A percentile compares a stretch with the other conserved stretches of the same genome.
These are phyloP conservation scores for Theristicus caerulescens DNA, from an alignment of 2,113 vertebrate species.

Conservation along the genomic window DNA sequence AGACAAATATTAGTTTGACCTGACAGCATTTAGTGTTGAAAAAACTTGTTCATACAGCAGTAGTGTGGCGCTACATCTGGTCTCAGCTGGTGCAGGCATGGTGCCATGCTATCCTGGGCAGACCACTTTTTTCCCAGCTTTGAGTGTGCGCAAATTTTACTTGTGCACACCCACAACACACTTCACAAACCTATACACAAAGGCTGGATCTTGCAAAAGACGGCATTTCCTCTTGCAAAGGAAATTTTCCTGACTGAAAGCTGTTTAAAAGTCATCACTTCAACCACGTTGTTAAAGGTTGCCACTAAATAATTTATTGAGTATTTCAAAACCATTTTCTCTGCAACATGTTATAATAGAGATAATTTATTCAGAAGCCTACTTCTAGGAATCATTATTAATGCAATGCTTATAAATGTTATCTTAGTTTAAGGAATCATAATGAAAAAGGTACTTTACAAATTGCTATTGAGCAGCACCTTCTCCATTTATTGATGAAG, in stretches of 20 bases:
- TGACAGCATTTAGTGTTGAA: neutral
- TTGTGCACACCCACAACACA: neutral
- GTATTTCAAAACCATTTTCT: neutral
- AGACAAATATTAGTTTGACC: neutral
- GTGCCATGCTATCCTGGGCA: neutral
- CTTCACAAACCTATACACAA: neutral
- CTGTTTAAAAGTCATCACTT: conserved; percentile 7
- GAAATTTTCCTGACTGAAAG: neutral
- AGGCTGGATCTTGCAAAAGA: neutral
- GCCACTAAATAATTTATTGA: conserved; percentile 13
- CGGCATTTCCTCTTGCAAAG: neutral
- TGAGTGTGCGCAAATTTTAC: neutral
- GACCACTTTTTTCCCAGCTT: neutral
- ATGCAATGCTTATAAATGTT: conserved; percentile 8
- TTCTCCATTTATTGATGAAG: conserved; percentile 57
- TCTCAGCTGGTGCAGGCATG: neutral
- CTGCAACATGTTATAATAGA: neutral
- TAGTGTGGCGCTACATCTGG: neutral
- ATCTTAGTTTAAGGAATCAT: neutral
- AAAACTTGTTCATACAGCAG: neutral
- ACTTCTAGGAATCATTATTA: conserved; percentile 4
- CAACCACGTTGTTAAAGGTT: neutral
- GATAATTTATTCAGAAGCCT: conserved; percentile 14
- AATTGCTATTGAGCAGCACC: neutral
- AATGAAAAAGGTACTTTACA: neutral